Base-by-base conservation (phyloP, 2,888 invertebrate species). In the Colostygia pectinataria region DNA sequence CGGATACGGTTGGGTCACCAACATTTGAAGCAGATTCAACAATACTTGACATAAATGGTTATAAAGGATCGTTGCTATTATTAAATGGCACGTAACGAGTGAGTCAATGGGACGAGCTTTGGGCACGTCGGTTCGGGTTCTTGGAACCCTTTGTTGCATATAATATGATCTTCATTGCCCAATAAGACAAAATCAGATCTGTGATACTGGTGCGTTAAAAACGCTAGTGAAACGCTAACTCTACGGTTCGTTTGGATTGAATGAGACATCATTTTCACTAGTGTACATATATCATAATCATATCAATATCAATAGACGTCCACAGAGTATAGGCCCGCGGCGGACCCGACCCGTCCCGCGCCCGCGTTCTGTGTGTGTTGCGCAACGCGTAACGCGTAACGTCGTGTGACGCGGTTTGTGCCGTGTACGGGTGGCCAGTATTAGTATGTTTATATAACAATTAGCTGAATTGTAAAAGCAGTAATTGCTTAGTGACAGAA, bases 81-180 rank as follows among this genome's bases (percentile, higher is more conserved):
- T 82, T 87, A 83, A 79, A 77, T 66, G 70, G 79, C 79, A 77
- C 77, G 80, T 80, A 77, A 72, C 77, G 65, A 74, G 71, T 87
- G 87, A 88, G 76, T 88, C 85, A 87, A 84, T 82, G 78, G 74
- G 75, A 74, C 75, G 76, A 67, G 63, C 73, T 1, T 1, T 5
- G 55, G 64, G 74, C 78, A 66, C 65, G 76, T 74, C 69, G 65
- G 70, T 79, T 74, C 81, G 80, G 78, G 70, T 88, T 88, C 88
- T 83, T 57, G 59, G 89, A 89, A 88, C 71, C 80, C 79, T 86
- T 87, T 81, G 74, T 67, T 81, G 84, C 80, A 80, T 81, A 84
- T n/a, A n/a, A n/a, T n/a, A n/a, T 88, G 82, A 85, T 86, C 77
- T 83, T 82, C 79, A 78, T 82, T 81, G 83, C 77, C 82, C 80